A percentile compares a stretch with the other conserved stretches of the same genome.
Evolutionary conservation across 2,888 invertebrate genomes (phyloP).

Genomic region (Xylota sylvarum): DNA sequence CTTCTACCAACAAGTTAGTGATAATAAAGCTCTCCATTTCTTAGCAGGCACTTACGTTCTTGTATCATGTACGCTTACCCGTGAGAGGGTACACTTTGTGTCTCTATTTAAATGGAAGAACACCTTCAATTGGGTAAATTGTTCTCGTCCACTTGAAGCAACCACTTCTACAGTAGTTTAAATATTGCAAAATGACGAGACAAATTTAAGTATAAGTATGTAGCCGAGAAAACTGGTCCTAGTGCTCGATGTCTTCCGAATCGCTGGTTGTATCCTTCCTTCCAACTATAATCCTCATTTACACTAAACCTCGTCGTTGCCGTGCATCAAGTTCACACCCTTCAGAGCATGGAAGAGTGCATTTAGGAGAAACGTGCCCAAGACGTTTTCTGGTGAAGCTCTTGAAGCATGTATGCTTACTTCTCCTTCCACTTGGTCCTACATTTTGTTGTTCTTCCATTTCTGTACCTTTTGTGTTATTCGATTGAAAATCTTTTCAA

Average conservation of each 20-base stretch:
- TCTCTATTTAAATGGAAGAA: conserved; percentile 46
- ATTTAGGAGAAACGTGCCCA: conserved; percentile 74
- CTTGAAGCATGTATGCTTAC: conserved; percentile 40
- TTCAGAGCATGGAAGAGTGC: conserved; percentile 61
- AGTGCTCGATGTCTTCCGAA: conserved; percentile 1
- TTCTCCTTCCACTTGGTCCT: neutral
- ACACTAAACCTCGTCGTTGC: conserved; percentile 61
- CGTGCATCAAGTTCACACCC: conserved; percentile 74
- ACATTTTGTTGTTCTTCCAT: conserved; percentile 12
- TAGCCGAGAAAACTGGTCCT: neutral
- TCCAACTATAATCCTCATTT: conserved; percentile 55
- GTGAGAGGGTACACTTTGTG: neutral
- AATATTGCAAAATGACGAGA: conserved; percentile 13
- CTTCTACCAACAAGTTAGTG: too few relatives aligned
- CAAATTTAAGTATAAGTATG: conserved; percentile 27
- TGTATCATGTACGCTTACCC: neutral
- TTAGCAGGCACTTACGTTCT: neutral
- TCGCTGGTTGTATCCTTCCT: conserved; percentile 21
- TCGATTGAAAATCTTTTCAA: conserved; percentile 25
- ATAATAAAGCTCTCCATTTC: too few relatives aligned
- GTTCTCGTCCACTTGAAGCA: conserved; percentile 38
- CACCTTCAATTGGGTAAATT: conserved; percentile 51
- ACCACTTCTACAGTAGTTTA: conserved; percentile 25
- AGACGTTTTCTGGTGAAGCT: conserved; percentile 63
- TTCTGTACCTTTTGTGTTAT: conserved; percentile 13